Evolutionary conservation across 2,888 invertebrate species (phyloP).

Genomic region (Philereme transversata): DNA sequence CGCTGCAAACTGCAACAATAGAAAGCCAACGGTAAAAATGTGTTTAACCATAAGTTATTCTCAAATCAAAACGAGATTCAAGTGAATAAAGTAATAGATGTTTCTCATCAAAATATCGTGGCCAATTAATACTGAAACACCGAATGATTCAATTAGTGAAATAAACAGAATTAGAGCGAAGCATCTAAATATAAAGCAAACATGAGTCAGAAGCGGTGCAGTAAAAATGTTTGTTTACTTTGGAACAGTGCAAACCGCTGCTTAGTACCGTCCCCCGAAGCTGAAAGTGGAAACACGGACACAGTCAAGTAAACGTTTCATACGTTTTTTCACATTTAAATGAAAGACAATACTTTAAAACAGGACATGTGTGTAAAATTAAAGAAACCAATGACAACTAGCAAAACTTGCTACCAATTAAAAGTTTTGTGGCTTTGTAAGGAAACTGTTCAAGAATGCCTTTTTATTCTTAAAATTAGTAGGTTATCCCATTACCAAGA

Average conservation of each 20-base stretch:
- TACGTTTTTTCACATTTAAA: slow-evolving; percentile 23
- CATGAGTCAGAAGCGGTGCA: slow-evolving; percentile 75
- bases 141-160: slow-evolving; percentile 52
- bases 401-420: no score
- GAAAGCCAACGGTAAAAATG: neutral
- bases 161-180: slow-evolving; percentile 67
- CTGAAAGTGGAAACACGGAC: slow-evolving; percentile 80
- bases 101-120: slow-evolving; percentile 5
- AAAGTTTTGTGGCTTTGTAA: no score
- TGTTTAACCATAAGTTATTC: neutral
- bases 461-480: no score
- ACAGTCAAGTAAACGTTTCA: slow-evolving; percentile 34
- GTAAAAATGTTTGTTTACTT: slow-evolving; percentile 75
- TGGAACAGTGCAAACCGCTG: slow-evolving; percentile 68
- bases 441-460: no score
- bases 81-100: neutral
- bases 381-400: no score
- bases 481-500: no score
- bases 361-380: no score
- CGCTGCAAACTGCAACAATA: neutral
- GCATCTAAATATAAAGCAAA: slow-evolving; percentile 73
- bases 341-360: neutral
- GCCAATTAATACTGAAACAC: slow-evolving; percentile 5
- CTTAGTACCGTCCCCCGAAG: slow-evolving; percentile 81
- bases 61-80: neutral